A percentile compares a stretch with the other conserved stretches of the same genome.
These are phyloP conservation scores for Bombus impatiens DNA, from an alignment of 1,140 invertebrate species.

Conservation along the genomic window DNA sequence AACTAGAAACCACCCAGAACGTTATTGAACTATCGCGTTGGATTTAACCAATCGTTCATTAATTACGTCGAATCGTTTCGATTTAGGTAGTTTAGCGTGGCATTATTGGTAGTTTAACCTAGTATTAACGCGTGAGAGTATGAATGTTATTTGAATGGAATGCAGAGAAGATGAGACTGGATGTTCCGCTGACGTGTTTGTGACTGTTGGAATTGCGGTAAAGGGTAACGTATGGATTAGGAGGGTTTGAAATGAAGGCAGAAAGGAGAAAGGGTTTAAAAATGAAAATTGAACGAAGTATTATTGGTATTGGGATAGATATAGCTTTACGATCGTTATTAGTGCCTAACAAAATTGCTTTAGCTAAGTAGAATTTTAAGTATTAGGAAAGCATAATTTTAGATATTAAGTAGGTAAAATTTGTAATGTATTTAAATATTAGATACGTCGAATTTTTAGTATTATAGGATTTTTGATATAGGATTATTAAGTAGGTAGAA, in stretches of 20 bases:
- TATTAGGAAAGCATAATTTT: too few species aligned
- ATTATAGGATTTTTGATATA: neutral
- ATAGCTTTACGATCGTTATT: too few species aligned
- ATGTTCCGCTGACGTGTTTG: neutral
- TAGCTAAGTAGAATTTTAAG: too few species aligned
- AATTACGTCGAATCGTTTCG: constrained; percentile 57
- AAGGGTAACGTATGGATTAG: neutral
- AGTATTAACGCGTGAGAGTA: neutral
- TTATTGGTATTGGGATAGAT: too few species aligned
- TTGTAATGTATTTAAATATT: too few species aligned
- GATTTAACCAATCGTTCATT: constrained; percentile 72
- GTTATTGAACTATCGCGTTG: constrained; percentile 63
- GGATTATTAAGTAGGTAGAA: too few species aligned
- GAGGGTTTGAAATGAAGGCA: too few species aligned
- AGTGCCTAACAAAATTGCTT: too few species aligned
- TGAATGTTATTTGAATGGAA: neutral
- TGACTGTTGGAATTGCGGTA: neutral
- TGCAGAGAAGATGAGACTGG: neutral
- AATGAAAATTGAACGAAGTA: too few species aligned
- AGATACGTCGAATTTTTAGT: neutral
- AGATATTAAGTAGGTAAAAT: too few species aligned
- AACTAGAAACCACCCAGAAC: constrained; percentile 40
- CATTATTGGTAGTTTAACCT: neutral
- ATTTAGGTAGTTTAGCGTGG: constrained; percentile 36
- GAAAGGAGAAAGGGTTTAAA: too few species aligned